These are phyloP conservation scores for Hydrotaea diabolus DNA, from an alignment of 2,888 invertebrate species.

Conservation along the genomic window DNA sequence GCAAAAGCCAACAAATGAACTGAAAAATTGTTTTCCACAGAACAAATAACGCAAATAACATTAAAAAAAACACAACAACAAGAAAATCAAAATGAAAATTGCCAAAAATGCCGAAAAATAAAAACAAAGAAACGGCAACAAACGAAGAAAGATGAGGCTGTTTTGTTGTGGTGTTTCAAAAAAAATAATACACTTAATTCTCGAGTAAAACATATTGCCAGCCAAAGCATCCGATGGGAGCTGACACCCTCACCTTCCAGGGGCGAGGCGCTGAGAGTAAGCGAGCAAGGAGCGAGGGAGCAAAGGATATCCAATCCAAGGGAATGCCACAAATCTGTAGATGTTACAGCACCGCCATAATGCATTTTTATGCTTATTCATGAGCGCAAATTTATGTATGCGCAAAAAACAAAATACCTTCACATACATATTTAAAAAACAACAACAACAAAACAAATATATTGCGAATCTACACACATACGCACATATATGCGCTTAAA, in stretches of 20 bases:
- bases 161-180: background rate
- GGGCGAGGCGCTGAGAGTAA: too few species aligned
- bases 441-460: too few species aligned
- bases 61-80: conserved; percentile 32
- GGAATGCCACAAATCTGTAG: conserved; percentile 2
- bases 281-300: background rate
- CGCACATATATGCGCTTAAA: too few species aligned
- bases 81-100: conserved; percentile 6
- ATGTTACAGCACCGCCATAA: conserved; percentile 1
- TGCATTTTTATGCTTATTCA: conserved; percentile 9
- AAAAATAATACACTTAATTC: background rate
- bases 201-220: background rate
- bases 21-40: conserved; percentile 70
- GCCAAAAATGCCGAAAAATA: background rate
- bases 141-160: background rate
- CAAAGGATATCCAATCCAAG: background rate
- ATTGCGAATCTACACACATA: background rate
- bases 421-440: background rate
- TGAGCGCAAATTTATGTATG: background rate
- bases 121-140: background rate
- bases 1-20: conserved; percentile 70
- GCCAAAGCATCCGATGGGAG: background rate
- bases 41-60: conserved; percentile 44
- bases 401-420: background rate
- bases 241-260: too few species aligned